A percentile compares a stretch with the other conserved stretches of the same genome.
These are phyloP conservation scores for Nemurella pictetii DNA, from an alignment of 2,888 invertebrate genomes.

Conservation along the genomic window DNA sequence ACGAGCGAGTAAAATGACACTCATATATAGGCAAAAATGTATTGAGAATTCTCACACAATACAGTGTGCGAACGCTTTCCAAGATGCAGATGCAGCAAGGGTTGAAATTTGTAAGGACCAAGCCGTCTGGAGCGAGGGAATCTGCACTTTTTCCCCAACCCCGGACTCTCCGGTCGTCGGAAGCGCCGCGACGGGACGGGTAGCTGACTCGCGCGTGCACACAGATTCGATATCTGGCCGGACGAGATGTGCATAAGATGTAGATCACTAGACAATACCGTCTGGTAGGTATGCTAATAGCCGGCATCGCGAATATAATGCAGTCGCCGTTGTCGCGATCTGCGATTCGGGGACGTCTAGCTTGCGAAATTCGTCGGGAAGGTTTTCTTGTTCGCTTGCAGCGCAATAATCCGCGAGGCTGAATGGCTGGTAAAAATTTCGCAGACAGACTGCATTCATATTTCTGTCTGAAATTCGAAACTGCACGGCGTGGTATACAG, in stretches of 20 bases:
- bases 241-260: neutral
- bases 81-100: neutral
- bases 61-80: neutral
- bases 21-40: neutral
- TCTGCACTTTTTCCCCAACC: neutral
- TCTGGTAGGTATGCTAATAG: neutral
- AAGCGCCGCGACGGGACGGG: neutral
- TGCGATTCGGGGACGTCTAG: neutral
- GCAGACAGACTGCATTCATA: neutral
- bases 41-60: neutral
- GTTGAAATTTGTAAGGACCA: neutral
- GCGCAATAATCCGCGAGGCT: neutral
- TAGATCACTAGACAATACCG: neutral
- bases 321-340: neutral
- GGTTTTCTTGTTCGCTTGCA: neutral
- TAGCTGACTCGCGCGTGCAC: neutral
- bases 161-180: neutral
- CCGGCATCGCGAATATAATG: neutral
- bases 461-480: neutral
- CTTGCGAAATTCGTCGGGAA: neutral
- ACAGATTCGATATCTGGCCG: neutral
- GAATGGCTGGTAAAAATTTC: neutral
- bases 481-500: neutral
- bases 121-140: neutral
- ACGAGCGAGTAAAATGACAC: neutral